Conservation (phyloP, 2,888 invertebrate genomes). For the Halictus ligatus region DNA sequence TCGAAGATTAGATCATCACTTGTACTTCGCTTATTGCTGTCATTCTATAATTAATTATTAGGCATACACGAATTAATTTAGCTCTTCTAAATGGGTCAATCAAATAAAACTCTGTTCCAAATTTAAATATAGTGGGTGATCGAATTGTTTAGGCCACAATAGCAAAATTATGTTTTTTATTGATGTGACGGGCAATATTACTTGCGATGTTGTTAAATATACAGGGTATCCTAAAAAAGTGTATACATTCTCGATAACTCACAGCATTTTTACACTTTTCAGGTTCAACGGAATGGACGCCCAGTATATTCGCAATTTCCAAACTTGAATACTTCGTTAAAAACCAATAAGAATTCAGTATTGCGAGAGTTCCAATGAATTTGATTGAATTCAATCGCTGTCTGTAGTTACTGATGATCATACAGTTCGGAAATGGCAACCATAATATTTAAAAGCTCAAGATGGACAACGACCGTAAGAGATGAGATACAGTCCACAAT, state of each 20-base stretch:
- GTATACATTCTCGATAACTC: not conserved
- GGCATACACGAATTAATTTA: not conserved
- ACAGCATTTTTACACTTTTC: too few relatives aligned
- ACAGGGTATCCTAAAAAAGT: not conserved
- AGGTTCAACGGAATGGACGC: too few relatives aligned
- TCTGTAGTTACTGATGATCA: too few relatives aligned
- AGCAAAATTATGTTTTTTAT: not conserved
- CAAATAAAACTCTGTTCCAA: not conserved
- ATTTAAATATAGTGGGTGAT: not conserved
- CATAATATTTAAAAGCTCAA: not conserved
- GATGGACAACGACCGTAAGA: not conserved
- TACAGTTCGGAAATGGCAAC: not conserved
- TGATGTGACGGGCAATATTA: too few relatives aligned
- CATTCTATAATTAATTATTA: slow-evolving; percentile 1
- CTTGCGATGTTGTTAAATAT: not conserved
- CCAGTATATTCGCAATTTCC: too few relatives aligned
- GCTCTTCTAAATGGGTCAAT: not conserved
- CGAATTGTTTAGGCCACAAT: not conserved
- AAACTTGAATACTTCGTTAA: not conserved
- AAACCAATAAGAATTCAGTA: not conserved
- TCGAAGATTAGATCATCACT: not conserved
- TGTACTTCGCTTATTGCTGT: not conserved
- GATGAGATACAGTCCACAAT: not conserved
- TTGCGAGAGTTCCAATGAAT: not conserved
- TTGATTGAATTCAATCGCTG: not conserved